Evolutionary conservation across 2,888 invertebrate genomes (phyloP).

Genomic region (Sesamia inferens): DNA sequence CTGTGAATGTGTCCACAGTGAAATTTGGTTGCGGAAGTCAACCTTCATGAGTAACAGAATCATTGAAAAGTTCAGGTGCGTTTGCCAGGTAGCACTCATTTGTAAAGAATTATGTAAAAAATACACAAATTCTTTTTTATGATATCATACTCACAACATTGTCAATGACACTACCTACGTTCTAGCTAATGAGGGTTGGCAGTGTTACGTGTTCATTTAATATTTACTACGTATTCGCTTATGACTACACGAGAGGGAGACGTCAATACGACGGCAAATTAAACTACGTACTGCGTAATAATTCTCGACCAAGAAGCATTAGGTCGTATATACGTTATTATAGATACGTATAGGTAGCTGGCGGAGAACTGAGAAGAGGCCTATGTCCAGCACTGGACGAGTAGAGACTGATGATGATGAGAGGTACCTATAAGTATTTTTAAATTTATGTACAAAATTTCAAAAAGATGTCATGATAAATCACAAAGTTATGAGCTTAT

Average conservation of each 20-base stretch:
- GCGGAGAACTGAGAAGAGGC: no score
- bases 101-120: conserved; percentile 40
- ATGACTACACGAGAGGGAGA: background rate
- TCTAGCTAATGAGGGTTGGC: conserved; percentile 56
- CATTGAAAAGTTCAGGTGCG: conserved; percentile 34
- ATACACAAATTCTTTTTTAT: conserved; percentile 49
- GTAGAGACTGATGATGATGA: no score
- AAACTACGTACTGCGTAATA: background rate
- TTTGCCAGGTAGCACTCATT: conserved; percentile 41
- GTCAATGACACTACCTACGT: conserved; percentile 63
- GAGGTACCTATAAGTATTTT: no score
- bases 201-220: conserved; percentile 38
- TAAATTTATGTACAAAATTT: no score
- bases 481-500: no score
- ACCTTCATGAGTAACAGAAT: conserved; percentile 28
- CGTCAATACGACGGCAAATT: background rate
- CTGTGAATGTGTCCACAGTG: conserved; percentile 28
- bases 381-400: no score
- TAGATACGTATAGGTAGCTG: no score
- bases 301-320: no score
- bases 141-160: conserved; percentile 57
- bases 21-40: conserved; percentile 31
- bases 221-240: conserved; percentile 32
- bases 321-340: no score
- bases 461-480: no score